These are phyloP conservation scores for Platyscapa corneri DNA, from an alignment of 1,140 invertebrate genomes.

Conservation along the genomic window DNA sequence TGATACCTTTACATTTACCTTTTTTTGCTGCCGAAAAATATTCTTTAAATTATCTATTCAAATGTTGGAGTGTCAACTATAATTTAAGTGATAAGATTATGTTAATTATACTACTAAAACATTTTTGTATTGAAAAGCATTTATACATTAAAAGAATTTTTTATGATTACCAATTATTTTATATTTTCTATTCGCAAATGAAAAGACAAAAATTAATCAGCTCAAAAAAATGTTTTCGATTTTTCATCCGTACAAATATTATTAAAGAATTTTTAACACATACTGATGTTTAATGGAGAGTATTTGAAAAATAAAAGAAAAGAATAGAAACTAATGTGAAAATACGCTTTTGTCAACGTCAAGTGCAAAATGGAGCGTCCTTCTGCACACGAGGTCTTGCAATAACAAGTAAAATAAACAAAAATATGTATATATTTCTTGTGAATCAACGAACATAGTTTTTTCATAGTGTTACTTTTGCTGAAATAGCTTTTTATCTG, in stretches of 20 bases:
- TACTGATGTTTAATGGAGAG: not conserved
- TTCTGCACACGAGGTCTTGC: not conserved
- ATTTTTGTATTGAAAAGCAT: no score
- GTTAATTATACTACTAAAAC: no score
- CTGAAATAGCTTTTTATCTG: not conserved
- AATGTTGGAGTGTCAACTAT: no score
- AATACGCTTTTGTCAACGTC: conserved; percentile 21
- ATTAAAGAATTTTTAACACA: not conserved
- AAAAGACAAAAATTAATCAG: no score
- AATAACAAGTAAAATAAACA: conserved; percentile 25
- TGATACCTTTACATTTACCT: no score
- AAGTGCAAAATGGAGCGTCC: conserved; percentile 8
- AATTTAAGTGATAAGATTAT: no score
- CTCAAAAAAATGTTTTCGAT: not conserved
- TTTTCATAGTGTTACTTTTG: not conserved
- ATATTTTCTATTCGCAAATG: no score
- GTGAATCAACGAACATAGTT: not conserved
- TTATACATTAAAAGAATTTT: no score
- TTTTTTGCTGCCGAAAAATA: no score
- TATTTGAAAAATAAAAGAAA: not conserved
- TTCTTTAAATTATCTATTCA: no score
- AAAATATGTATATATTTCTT: not conserved
- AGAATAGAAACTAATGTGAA: not conserved
- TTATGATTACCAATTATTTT: no score
- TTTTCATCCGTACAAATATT: not conserved